Evolutionary conservation across 2,888 invertebrate species (phyloP).

Genomic region (Priocnemis perturbator): DNA sequence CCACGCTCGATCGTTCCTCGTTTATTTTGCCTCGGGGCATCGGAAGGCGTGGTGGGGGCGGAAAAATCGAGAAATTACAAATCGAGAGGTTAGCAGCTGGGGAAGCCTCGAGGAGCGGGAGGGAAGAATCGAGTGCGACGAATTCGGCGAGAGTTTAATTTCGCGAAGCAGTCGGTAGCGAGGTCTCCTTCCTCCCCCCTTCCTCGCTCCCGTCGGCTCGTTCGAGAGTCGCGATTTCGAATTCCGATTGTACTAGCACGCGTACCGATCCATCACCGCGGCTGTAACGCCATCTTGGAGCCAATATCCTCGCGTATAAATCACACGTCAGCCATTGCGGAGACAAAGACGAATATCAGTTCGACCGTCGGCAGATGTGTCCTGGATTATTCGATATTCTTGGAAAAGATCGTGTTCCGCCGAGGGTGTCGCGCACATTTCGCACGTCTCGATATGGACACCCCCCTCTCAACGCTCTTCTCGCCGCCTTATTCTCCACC

Average conservation of each 20-base stretch:
- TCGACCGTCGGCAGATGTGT: conserved; percentile 55
- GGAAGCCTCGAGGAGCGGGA: no score
- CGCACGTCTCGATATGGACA: conserved; percentile 15
- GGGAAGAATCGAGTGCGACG: no score
- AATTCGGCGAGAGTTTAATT: no score
- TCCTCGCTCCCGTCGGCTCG: no score
- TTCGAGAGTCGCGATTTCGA: conserved; percentile 27
- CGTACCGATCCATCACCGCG: conserved; percentile 58
- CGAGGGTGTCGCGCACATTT: conserved; percentile 19
- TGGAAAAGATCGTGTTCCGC: conserved; percentile 31
- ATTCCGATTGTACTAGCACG: conserved; percentile 41
- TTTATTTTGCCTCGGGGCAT: not conserved
- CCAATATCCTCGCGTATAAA: conserved; percentile 65
- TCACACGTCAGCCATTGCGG: conserved; percentile 59
- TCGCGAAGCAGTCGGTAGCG: no score
- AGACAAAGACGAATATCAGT: conserved; percentile 62
- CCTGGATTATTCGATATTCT: conserved; percentile 52
- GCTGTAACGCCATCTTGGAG: conserved; percentile 59
- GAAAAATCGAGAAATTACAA: no score
- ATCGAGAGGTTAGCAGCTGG: no score
- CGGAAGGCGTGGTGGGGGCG: not conserved
- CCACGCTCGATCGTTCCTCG: not conserved
- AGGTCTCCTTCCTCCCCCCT: no score
- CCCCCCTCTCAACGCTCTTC: not conserved
- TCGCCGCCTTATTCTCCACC: not conserved